Percentiles rank a stretch among this genome's conserved stretches.
phyloP scores from a whole-genome alignment of 2,113 vertebrate species.

The Balaenoptera acutorostrata region DNA sequence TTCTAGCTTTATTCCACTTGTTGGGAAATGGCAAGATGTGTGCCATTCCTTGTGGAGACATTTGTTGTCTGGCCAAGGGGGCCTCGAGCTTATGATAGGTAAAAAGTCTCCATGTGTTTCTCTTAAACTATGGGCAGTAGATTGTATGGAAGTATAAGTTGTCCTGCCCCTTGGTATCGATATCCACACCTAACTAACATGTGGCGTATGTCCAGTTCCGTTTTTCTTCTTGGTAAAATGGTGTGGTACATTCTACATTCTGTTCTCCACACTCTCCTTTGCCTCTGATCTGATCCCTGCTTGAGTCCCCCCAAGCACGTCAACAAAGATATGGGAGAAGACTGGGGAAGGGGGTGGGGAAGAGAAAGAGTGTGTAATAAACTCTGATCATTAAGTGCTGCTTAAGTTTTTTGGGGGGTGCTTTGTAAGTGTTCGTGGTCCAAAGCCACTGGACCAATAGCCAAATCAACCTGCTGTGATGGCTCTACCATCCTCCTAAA shows the following conservation, averaged over 20 bases:
- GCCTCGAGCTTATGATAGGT: background rate
- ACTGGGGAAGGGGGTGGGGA: accelerated
- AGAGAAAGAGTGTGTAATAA: background rate
- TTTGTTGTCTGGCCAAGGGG: background rate
- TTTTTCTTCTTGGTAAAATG: background rate
- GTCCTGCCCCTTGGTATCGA: background rate
- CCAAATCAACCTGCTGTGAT: background rate
- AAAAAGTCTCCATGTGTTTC: background rate
- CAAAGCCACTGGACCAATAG: background rate
- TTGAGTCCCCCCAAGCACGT: background rate
- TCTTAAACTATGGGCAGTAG: background rate
- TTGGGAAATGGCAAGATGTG: background rate
- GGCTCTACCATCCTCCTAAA: background rate
- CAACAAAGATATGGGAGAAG: background rate
- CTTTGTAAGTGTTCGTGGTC: background rate
- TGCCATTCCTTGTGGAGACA: background rate
- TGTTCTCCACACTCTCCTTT: background rate
- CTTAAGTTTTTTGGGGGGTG: background rate
- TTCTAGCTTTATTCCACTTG: background rate
- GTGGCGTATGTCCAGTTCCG: background rate
- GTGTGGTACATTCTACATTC: background rate
- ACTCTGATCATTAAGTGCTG: background rate
- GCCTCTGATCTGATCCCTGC: background rate
- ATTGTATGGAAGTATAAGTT: background rate
- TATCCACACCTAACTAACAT: background rate